These are phyloP conservation scores for Eupeodes luniger DNA, from an alignment of 2,888 invertebrate genomes.

Conservation along the genomic window DNA sequence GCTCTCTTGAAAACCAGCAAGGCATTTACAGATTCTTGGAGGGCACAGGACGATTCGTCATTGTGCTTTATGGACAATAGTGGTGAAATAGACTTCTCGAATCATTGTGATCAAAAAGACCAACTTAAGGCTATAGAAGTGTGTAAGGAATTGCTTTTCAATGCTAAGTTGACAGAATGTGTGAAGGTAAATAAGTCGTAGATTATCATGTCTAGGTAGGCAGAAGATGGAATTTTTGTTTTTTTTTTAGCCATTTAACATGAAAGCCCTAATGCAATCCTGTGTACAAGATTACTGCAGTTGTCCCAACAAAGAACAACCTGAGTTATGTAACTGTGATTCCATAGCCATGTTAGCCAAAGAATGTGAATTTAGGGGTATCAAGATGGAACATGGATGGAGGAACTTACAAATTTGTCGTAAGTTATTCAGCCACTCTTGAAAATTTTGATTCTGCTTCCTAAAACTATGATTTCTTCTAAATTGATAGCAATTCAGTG, in stretches of 20 bases:
- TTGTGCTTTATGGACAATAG: conserved; percentile 81
- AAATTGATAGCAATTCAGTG: conserved; percentile 89
- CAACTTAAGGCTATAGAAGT: conserved; percentile 85
- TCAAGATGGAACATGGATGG: conserved; percentile 89
- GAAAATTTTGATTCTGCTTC: neutral
- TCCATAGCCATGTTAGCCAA: conserved; percentile 91
- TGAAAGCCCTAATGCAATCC: conserved; percentile 87
- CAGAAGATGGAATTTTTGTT: neutral
- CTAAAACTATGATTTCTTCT: neutral
- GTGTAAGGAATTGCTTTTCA: conserved; percentile 87
- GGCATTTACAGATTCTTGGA: conserved; percentile 83
- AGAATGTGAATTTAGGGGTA: conserved; percentile 89
- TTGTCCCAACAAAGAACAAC: conserved; percentile 85
- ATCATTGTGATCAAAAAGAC: conserved; percentile 80
- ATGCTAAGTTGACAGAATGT: conserved; percentile 88
- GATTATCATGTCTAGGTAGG: neutral
- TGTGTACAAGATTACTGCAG: conserved; percentile 93
- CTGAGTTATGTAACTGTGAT: conserved; percentile 89
- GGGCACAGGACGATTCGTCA: conserved; percentile 80
- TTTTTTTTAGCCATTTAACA: conserved; percentile 86
- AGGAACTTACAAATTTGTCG: conserved; percentile 92
- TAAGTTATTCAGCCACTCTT: conserved; percentile 85
- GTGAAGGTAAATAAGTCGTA: conserved; percentile 80
- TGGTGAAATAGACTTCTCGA: conserved; percentile 80
- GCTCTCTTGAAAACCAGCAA: conserved; percentile 83